Evolutionary conservation across 1,140 invertebrate species (phyloP).

Genomic region (Drosophila tropicalis): DNA sequence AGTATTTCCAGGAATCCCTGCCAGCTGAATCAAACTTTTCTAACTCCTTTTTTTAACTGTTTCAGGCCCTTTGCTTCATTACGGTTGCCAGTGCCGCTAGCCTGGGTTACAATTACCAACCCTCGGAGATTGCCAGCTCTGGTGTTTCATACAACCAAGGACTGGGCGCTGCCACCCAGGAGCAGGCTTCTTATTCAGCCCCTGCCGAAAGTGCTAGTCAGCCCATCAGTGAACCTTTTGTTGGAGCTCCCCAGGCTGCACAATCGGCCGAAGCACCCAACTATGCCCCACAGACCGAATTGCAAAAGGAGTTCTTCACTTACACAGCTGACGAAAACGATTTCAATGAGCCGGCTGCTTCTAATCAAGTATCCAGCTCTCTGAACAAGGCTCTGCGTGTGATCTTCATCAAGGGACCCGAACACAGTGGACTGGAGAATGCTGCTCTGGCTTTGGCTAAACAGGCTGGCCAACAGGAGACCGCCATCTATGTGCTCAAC

Average conservation of each 20-base stretch:
- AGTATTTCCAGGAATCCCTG: conserved; percentile 27
- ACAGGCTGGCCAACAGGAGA: conserved; percentile 71
- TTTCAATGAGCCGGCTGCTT: conserved; percentile 60
- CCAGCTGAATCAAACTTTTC: background rate
- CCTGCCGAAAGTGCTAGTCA: conserved; percentile 1
- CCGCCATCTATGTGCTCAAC: conserved; percentile 78
- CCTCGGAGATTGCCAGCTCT: conserved; percentile 32
- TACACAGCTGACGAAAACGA: conserved; percentile 69
- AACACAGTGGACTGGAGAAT: conserved; percentile 70
- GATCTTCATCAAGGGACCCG: conserved; percentile 76
- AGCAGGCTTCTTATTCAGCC: conserved; percentile 27
- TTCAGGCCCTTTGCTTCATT: conserved; percentile 51
- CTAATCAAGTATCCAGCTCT: conserved; percentile 50
- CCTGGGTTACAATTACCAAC: conserved; percentile 67
- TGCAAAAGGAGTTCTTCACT: conserved; percentile 76
- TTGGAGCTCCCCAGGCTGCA: conserved; percentile 29
- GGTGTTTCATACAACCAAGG: conserved; percentile 37
- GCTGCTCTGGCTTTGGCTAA: conserved; percentile 70
- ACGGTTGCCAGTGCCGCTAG: conserved; percentile 44
- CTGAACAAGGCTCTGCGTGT: conserved; percentile 69
- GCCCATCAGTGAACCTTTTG: conserved; percentile 15
- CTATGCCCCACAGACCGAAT: conserved; percentile 55
- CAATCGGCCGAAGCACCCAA: conserved; percentile 42
- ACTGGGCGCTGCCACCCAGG: conserved; percentile 25
- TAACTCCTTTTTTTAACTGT: background rate